These are phyloP conservation scores for Dolomedes plantarius DNA, from an alignment of 2,888 invertebrate species.

Conservation along the genomic window DNA sequence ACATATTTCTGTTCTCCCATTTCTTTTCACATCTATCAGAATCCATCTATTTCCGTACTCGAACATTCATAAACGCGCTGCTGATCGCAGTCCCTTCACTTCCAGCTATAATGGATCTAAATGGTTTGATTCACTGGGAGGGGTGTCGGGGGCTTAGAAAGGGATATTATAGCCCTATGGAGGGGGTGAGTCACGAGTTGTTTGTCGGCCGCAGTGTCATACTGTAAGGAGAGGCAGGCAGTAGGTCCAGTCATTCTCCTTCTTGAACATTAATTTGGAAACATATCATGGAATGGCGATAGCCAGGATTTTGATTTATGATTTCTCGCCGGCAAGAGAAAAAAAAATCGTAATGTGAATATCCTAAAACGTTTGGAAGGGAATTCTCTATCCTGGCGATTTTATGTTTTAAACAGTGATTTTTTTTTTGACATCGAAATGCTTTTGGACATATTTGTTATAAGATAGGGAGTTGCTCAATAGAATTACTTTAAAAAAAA, in stretches of 20 bases:
- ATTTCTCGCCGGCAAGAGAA: neutral
- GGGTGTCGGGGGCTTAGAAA: neutral
- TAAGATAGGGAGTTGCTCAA: too few species aligned
- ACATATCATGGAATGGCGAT: neutral
- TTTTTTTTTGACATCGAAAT: too few species aligned
- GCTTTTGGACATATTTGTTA: too few species aligned
- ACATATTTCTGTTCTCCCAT: neutral
- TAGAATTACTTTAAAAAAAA: too few species aligned
- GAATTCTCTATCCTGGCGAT: too few species aligned
- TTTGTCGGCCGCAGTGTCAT: neutral
- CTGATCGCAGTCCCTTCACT: neutral
- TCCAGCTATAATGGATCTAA: conserved; percentile 7
- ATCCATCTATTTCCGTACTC: neutral
- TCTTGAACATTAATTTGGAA: conserved; percentile 4
- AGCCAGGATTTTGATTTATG: neutral
- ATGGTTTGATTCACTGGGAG: conserved; percentile 11
- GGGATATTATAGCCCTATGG: conserved; percentile 3
- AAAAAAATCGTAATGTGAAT: too few species aligned
- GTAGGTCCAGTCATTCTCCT: neutral
- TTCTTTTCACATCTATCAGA: neutral
- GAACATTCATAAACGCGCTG: neutral
- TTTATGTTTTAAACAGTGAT: too few species aligned
- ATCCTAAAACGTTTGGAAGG: too few species aligned
- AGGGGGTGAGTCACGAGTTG: neutral
- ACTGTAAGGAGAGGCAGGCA: neutral